Conservation (phyloP, 2,113 vertebrate genomes). For the Archocentrus centrarchus region DNA sequence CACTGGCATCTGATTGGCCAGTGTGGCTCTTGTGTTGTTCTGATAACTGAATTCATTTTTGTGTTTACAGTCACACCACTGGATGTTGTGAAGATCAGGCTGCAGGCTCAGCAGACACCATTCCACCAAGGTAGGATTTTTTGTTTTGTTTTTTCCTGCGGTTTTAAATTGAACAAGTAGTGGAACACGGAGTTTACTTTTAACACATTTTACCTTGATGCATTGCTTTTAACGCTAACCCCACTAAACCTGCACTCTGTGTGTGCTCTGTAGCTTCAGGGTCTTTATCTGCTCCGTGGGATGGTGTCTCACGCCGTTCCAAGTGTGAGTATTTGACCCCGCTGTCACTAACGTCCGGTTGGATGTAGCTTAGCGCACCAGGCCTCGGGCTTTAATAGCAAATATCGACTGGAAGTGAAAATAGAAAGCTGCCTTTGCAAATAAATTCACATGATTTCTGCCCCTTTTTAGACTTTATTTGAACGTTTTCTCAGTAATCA, state of each 20-base stretch:
- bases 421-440: neutral
- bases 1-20: neutral
- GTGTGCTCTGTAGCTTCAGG: constrained; percentile 70
- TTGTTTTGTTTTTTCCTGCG: neutral
- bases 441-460: neutral
- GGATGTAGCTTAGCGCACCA: neutral
- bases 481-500: neutral
- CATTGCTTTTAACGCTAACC: constrained; percentile 36
- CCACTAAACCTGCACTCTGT: neutral
- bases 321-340: constrained; percentile 87
- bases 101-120: constrained; percentile 91
- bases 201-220: neutral
- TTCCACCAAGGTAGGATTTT: constrained; percentile 81
- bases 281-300: constrained; percentile 80
- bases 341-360: neutral
- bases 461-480: neutral
- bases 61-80: constrained; percentile 88
- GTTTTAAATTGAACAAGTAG: neutral
- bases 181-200: neutral
- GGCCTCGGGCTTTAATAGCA: neutral
- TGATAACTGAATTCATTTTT: neutral
- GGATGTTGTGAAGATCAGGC: constrained; percentile 95
- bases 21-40: neutral
- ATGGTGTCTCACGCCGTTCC: constrained; percentile 77
- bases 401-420: neutral